Evolutionary conservation across 2,113 vertebrate species (phyloP).

Genomic region (Lophius piscatorius): DNA sequence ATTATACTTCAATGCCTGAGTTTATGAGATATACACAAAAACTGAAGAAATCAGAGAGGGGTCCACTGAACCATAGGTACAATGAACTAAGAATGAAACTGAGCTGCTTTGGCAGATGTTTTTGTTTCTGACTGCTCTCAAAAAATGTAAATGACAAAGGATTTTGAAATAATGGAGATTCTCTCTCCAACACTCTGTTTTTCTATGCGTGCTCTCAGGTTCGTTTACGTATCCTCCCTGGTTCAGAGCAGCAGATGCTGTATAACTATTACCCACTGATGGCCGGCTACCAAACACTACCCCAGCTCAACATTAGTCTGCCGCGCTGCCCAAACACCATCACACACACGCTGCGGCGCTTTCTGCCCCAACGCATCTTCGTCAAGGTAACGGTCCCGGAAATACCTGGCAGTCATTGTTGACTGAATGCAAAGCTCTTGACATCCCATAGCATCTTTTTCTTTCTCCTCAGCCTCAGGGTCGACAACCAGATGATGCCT

Average conservation of each 20-base stretch:
- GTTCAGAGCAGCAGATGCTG: constrained; percentile 90
- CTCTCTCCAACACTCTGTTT: too few species aligned
- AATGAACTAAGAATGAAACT: too few species aligned
- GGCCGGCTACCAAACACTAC: constrained; percentile 95
- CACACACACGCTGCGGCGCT: constrained; percentile 86
- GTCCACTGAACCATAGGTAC: too few species aligned
- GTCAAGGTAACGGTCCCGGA: constrained; percentile 86
- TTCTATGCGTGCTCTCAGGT: constrained; percentile 77
- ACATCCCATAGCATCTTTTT: neutral
- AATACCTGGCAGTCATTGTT: neutral
- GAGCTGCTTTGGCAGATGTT: too few species aligned
- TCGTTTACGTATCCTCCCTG: constrained; percentile 91
- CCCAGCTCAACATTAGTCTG: constrained; percentile 88
- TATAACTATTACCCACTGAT: constrained; percentile 98
- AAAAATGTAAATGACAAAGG: too few species aligned
- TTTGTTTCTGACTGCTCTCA: too few species aligned
- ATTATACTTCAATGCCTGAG: too few species aligned
- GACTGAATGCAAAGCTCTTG: neutral
- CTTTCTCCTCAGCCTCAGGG: constrained; percentile 88
- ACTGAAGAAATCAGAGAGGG: too few species aligned
- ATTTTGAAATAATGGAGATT: too few species aligned
- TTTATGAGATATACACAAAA: too few species aligned
- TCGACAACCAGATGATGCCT: constrained; percentile 85
- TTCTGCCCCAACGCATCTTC: constrained; percentile 93
- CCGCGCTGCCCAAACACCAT: constrained; percentile 85